Conservation (phyloP, 2,888 invertebrate genomes). For the Euphydryas editha region DNA sequence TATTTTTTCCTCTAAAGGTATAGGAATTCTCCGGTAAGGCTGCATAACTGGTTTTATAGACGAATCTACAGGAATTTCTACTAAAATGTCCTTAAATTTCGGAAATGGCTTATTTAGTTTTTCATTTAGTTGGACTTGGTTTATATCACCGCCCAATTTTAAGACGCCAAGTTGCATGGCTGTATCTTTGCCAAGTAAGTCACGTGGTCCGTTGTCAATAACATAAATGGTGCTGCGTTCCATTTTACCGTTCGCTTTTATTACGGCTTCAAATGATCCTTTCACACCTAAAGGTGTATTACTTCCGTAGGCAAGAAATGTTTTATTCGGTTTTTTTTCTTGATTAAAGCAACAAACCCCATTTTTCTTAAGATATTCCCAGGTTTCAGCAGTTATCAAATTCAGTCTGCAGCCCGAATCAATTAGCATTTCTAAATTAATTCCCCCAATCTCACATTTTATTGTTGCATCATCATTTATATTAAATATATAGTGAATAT, state of each 20-base stretch:
- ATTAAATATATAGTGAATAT: conserved; percentile 9
- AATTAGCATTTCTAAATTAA: neutral
- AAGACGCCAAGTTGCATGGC: neutral
- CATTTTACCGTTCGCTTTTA: neutral
- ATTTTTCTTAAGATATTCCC: conserved; percentile 25
- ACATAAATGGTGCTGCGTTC: neutral
- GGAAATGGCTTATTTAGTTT: neutral
- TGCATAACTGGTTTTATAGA: neutral
- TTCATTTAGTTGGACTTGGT: neutral
- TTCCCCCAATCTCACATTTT: conserved; percentile 40
- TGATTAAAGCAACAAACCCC: conserved; percentile 11
- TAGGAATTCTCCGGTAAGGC: neutral
- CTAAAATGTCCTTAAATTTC: neutral
- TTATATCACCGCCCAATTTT: neutral
- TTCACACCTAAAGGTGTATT: conserved; percentile 14
- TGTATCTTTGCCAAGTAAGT: neutral
- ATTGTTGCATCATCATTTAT: conserved; percentile 17
- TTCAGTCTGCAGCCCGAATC: conserved; percentile 21
- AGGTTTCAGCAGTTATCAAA: conserved; percentile 14
- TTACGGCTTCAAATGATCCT: neutral
- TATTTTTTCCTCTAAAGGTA: neutral
- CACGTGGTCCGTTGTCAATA: neutral
- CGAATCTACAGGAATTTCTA: neutral
- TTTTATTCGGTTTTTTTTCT: conserved; percentile 40
- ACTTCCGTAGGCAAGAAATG: conserved; percentile 43